Percentiles rank a stretch among this genome's conserved stretches.
Conservation (phyloP, 1,140 invertebrate species). For the Batillaria attramentaria region DNA sequence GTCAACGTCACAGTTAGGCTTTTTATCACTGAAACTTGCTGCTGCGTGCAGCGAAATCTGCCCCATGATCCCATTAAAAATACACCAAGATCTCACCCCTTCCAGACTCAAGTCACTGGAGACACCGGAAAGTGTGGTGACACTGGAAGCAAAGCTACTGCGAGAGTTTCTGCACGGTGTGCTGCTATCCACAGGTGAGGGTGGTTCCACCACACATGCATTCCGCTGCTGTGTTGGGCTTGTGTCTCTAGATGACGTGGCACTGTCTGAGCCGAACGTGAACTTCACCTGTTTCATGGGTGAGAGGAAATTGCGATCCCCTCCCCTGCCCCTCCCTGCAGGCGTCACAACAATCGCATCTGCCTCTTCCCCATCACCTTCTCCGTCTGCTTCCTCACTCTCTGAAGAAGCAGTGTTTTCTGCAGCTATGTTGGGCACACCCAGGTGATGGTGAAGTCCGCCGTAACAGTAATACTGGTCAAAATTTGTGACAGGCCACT, state of each 20-base stretch:
- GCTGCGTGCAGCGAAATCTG: too few species aligned
- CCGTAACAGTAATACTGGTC: slow-evolving; percentile 41
- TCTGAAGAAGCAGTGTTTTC: slow-evolving; percentile 41
- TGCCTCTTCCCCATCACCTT: slow-evolving; percentile 33
- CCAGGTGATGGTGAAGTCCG: slow-evolving; percentile 33
- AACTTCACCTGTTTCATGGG: slow-evolving; percentile 37
- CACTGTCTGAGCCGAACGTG: slow-evolving; percentile 33
- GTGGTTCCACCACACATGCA: neutral
- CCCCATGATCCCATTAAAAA: neutral
- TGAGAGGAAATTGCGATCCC: slow-evolving; percentile 11
- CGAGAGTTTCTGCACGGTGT: slow-evolving; percentile 30
- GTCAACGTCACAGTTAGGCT: too few species aligned
- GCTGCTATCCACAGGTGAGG: slow-evolving; percentile 24
- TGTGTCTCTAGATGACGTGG: slow-evolving; percentile 19
- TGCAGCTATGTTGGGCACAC: slow-evolving; percentile 55
- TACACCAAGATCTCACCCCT: slow-evolving; percentile 55
- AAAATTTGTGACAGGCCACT: slow-evolving; percentile 69
- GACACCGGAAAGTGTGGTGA: slow-evolving; percentile 73
- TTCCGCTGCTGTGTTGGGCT: slow-evolving; percentile 14
- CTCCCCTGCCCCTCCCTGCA: neutral
- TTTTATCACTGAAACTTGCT: too few species aligned
- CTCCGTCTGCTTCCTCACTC: slow-evolving; percentile 24
- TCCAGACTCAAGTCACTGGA: slow-evolving; percentile 67
- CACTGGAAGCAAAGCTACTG: slow-evolving; percentile 50
- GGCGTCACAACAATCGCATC: slow-evolving; percentile 10